These are phyloP conservation scores for Hecatera dysodea DNA, from an alignment of 2,888 invertebrate species.

Conservation along the genomic window DNA sequence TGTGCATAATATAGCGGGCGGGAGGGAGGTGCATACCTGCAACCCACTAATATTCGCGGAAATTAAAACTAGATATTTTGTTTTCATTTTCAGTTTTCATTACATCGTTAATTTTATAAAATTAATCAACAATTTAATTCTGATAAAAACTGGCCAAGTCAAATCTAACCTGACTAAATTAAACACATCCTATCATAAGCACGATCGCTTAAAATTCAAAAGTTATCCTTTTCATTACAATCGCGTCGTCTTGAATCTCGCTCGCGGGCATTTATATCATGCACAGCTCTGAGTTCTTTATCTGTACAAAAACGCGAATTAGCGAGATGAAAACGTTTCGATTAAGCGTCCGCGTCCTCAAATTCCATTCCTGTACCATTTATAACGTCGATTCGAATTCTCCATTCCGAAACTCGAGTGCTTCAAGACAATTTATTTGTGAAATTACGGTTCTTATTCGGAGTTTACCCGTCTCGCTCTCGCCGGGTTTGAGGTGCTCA, in stretches of 20 bases:
- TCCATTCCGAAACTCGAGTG: conserved; percentile 75
- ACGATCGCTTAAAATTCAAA: conserved; percentile 29
- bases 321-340: conserved; percentile 74
- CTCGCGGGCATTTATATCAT: conserved; percentile 47
- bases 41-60: too few species aligned
- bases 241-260: conserved; percentile 38
- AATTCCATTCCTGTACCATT: conserved; percentile 80
- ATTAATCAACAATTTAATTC: too few species aligned
- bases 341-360: conserved; percentile 74
- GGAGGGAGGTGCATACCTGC: too few species aligned
- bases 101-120: too few species aligned
- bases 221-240: conserved; percentile 48
- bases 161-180: too few species aligned
- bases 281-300: conserved; percentile 50
- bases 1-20: too few species aligned
- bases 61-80: too few species aligned
- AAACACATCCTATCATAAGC: conserved; percentile 17
- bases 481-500: conserved; percentile 66
- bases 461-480: conserved; percentile 67
- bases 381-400: conserved; percentile 81
- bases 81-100: too few species aligned
- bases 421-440: conserved; percentile 78
- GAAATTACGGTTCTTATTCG: conserved; percentile 70
- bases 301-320: conserved; percentile 63
- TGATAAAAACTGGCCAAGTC: too few species aligned